These are phyloP conservation scores for Allacma fusca DNA, from an alignment of 2,888 invertebrate genomes.

Conservation along the genomic window DNA sequence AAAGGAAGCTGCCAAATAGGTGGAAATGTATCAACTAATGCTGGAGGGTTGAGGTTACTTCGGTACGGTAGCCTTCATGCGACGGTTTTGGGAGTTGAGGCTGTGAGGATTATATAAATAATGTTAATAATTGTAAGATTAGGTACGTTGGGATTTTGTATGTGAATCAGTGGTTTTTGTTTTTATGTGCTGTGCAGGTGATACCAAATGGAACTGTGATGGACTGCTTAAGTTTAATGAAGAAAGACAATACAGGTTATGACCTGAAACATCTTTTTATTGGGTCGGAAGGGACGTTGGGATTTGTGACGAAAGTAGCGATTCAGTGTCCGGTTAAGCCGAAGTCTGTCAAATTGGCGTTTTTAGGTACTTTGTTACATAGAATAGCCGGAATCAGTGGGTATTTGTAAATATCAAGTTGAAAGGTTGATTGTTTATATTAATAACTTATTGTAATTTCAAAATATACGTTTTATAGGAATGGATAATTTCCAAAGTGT, in stretches of 20 bases:
- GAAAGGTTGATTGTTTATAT: too few species aligned
- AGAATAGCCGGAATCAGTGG: too few species aligned
- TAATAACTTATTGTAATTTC: conserved; percentile 31
- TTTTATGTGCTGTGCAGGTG: conserved; percentile 68
- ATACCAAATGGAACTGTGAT: conserved; percentile 85
- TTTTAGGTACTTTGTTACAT: too few species aligned
- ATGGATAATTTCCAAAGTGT: conserved; percentile 80
- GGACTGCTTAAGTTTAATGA: conserved; percentile 82
- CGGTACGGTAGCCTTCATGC: conserved; percentile 96
- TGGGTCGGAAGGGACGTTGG: conserved; percentile 96
- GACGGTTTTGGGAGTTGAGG: conserved; percentile 88
- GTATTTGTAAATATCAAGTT: too few species aligned
- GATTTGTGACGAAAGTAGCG: conserved; percentile 89
- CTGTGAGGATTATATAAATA: conserved; percentile 70
- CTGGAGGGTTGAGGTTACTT: conserved; percentile 91
- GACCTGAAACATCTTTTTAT: conserved; percentile 96
- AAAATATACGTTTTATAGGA: conserved; percentile 67
- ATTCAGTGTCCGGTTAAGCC: conserved; percentile 89
- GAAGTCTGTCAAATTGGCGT: conserved; percentile 82
- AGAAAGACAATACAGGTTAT: conserved; percentile 98
- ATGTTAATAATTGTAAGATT: too few species aligned
- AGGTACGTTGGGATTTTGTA: not conserved
- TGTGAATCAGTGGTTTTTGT: conserved; percentile 10
- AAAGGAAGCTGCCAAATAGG: conserved; percentile 96
- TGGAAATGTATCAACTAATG: conserved; percentile 95